Evolutionary conservation across 2,888 invertebrate genomes (phyloP), one percentile per base, ranked within the genome.

Genomic region (Lepidonotus clava): DNA sequence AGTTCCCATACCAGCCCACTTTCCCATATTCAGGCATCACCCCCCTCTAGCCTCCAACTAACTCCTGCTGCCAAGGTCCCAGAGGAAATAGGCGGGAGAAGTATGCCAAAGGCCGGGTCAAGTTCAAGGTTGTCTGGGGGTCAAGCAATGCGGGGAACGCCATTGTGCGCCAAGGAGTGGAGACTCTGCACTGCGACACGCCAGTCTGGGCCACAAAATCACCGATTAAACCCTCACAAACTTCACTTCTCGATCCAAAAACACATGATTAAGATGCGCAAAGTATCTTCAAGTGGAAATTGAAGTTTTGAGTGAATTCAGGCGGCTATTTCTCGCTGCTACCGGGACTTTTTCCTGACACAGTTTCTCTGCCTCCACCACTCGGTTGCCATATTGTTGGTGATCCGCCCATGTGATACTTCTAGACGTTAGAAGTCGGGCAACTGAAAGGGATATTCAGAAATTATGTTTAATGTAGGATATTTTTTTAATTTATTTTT

Each of bases 361-460:
- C 38, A 6, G 71, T 71, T 71, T 71, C 71, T 1, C 4, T 11
- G 38, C 71, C 38, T 34, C 71, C 71, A 71, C 0, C 71, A 34
- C 71, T 32, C 46, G 46, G 80, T 80, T 80, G 46, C 80, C 41
- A 80, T 80, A 80, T 80, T 80, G 80, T 80, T 80, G 41, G 80
- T 80, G 80, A 51, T 80, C 80, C 80, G 80, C 80, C 80, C 80
- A 80, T 80, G 80, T 80, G 80, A 80, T 80, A 46, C 28, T 5
- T 41, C 2, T n/a, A 11, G 80, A 14, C 18, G 51, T 80, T 80
- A 51, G 11, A 46, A 46, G 32, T 18, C 24, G 28, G n/a, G 21
- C 21, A 11, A 11, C 4, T 24, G 8, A 24, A 14, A 2, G 80
- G 80, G 46, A 80, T 80, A 80, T 80, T 21, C 21, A 18, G 80